Evolutionary conservation across 2,113 vertebrate species (phyloP).

Genomic region (Mesitornis unicolor): DNA sequence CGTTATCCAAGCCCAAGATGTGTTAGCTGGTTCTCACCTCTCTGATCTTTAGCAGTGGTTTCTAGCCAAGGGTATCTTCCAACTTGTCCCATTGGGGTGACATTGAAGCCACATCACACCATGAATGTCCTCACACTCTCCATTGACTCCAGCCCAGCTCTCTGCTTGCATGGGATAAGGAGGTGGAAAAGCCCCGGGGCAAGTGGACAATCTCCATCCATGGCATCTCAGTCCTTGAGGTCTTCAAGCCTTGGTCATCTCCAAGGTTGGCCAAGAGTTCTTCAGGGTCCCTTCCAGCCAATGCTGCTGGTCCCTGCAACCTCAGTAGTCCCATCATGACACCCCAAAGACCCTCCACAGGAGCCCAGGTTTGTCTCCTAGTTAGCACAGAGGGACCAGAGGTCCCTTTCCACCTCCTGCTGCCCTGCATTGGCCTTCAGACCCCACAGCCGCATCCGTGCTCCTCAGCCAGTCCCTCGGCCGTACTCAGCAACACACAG

Average conservation of each 20-base stretch:
- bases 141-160: neutral
- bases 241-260: neutral
- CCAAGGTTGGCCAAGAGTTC: neutral
- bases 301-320: rapidly evolving
- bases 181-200: neutral
- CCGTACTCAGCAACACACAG: rapidly evolving
- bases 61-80: neutral
- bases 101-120: neutral
- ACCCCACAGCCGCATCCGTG: too few relatives aligned
- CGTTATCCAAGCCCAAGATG: neutral
- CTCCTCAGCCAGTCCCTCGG: too few relatives aligned
- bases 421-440: rapidly evolving
- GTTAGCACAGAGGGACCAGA: neutral
- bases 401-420: neutral
- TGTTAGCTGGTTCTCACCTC: neutral
- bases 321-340: neutral
- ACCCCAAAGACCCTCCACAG: neutral
- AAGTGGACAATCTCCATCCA: neutral
- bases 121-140: rapidly evolving
- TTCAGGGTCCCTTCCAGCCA: neutral
- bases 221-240: neutral
- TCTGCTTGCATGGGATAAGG: neutral
- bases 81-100: neutral
- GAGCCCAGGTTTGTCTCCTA: neutral
- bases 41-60: neutral